Percentiles rank a stretch among this genome's conserved stretches.
These are phyloP conservation scores for Phymorhynchus buccinoides DNA, from an alignment of 1,140 invertebrate species.

Conservation along the genomic window DNA sequence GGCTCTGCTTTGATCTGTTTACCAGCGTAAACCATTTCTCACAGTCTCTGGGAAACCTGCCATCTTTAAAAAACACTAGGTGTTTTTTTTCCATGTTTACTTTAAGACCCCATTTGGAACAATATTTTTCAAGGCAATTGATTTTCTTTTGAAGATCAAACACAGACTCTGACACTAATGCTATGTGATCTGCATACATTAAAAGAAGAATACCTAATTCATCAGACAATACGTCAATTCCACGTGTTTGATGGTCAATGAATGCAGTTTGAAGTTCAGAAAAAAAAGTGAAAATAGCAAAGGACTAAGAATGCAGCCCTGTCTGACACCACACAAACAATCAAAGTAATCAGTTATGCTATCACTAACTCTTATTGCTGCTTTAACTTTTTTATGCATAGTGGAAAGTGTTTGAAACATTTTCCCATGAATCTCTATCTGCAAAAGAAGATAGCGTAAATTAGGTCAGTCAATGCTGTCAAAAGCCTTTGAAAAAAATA, in stretches of 20 bases:
- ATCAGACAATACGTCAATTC: background rate
- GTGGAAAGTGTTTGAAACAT: background rate
- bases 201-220: background rate
- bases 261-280: background rate
- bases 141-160: background rate
- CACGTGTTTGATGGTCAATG: background rate
- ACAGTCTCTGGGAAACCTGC: background rate
- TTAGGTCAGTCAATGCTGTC: background rate
- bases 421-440: slow-evolving; percentile 17
- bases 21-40: background rate
- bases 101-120: background rate
- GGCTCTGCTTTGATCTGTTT: slow-evolving; percentile 16
- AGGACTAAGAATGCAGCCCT: slow-evolving; percentile 13
- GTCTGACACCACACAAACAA: background rate
- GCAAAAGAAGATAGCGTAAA: background rate
- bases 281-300: background rate
- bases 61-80: background rate
- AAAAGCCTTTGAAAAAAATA: background rate
- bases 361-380: background rate
- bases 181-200: background rate
- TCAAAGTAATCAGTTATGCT: background rate
- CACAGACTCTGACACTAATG: background rate
- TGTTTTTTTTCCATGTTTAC: background rate
- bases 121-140: background rate
- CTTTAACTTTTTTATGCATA: background rate